Evolutionary conservation across 2,797 vertebrate species (phyloP).

Genomic region (Cossypha polioptera): DNA sequence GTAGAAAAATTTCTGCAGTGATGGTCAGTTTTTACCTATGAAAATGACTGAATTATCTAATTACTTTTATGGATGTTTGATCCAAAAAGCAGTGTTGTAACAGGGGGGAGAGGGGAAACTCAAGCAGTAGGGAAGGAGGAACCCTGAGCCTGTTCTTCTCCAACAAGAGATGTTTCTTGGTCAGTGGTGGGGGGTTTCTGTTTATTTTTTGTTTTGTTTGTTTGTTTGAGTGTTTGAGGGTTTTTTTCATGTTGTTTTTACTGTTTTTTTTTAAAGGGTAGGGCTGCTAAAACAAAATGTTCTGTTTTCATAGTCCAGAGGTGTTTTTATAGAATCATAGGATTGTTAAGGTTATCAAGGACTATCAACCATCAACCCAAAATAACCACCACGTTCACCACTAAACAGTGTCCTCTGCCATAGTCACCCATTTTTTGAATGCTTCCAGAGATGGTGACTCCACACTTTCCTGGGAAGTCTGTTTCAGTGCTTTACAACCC

Average conservation of each 20-base stretch:
- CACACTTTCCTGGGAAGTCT: not conserved
- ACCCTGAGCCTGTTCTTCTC: not conserved
- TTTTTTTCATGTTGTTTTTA: fast-evolving
- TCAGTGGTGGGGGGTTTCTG: not conserved
- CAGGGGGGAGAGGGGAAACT: fast-evolving
- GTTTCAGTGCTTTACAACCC: not conserved
- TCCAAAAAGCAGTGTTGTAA: not conserved
- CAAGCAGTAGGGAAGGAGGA: not conserved
- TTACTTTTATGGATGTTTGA: fast-evolving
- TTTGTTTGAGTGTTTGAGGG: not conserved
- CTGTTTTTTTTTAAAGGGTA: not conserved
- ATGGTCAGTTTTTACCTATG: not conserved
- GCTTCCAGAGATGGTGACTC: no score
- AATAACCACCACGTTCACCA: fast-evolving
- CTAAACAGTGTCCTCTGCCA: not conserved
- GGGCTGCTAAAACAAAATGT: not conserved
- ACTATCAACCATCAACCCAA: not conserved
- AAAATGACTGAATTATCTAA: not conserved
- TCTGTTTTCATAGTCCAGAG: not conserved
- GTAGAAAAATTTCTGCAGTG: not conserved
- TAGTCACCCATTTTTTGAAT: not conserved
- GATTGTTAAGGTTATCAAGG: not conserved
- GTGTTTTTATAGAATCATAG: not conserved
- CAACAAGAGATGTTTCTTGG: not conserved
- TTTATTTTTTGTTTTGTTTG: not conserved